Evolutionary conservation across 2,113 vertebrate genomes (phyloP).

Genomic region (Dinomys branickii): DNA sequence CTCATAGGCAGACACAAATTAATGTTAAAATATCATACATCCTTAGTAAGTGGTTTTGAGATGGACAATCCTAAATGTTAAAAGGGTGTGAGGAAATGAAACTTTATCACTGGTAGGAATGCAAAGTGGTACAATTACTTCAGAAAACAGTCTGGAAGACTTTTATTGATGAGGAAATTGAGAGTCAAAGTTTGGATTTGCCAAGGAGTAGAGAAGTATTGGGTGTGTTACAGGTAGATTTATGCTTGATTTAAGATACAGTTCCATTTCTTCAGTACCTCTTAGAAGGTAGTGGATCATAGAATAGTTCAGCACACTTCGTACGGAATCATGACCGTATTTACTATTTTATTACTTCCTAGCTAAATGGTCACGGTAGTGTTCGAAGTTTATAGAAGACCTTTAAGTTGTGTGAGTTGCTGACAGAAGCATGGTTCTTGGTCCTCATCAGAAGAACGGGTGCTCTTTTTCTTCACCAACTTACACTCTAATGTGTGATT

Average conservation of each 20-base stretch:
- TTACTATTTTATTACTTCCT: not conserved
- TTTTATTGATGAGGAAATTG: not conserved
- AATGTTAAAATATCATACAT: not conserved
- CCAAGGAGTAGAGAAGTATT: not conserved
- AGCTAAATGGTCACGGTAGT: not conserved
- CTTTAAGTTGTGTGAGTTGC: not conserved
- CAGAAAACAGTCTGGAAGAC: not conserved
- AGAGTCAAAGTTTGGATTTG: not conserved
- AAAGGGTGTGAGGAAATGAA: not conserved
- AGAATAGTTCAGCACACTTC: not conserved
- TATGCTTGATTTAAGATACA: not conserved
- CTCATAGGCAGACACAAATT: not conserved
- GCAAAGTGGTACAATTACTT: not conserved
- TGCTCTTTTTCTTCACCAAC: no score
- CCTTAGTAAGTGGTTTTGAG: not conserved
- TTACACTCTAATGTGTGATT: not conserved
- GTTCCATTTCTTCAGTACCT: not conserved
- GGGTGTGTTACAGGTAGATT: not conserved
- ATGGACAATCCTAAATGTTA: not conserved
- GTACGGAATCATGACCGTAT: not conserved
- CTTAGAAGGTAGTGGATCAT: not conserved
- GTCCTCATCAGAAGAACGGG: not conserved
- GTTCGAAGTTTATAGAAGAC: not conserved
- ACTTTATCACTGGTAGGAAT: not conserved
- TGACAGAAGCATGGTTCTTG: not conserved